Evolutionary conservation across 2,797 vertebrate genomes (phyloP).

Genomic region (Fratercula arctica): DNA sequence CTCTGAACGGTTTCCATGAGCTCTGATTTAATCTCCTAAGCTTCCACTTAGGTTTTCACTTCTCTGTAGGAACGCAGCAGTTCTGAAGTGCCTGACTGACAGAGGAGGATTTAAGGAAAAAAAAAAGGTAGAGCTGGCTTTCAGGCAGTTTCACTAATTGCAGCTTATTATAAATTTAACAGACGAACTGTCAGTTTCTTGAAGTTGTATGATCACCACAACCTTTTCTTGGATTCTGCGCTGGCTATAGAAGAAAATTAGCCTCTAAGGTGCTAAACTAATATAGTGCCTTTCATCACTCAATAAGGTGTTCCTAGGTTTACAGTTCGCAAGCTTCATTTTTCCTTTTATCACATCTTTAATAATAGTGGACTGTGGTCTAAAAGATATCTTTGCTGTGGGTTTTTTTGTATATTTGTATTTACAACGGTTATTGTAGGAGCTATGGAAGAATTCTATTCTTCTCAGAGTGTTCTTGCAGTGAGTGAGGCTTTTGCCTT

Average conservation of each 20-base stretch:
- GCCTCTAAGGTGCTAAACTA: not conserved
- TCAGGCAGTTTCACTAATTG: slow-evolving; percentile 43
- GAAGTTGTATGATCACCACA: not conserved
- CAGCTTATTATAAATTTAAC: slow-evolving; percentile 29
- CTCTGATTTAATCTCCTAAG: not conserved
- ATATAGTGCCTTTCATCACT: not conserved
- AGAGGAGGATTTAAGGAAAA: not conserved
- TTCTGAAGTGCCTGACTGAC: slow-evolving; percentile 34
- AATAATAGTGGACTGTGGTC: not conserved
- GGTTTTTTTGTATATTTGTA: not conserved
- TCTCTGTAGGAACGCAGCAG: not conserved
- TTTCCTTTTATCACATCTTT: not conserved
- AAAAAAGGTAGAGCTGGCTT: not conserved
- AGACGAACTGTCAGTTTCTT: slow-evolving; percentile 16
- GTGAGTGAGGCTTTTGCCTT: not conserved
- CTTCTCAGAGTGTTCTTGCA: not conserved
- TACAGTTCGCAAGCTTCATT: not conserved
- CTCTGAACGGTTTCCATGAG: not conserved
- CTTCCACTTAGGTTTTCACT: not conserved
- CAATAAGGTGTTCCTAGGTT: not conserved
- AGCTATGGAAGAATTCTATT: not conserved
- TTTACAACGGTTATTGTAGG: not conserved
- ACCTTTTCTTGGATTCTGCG: not conserved
- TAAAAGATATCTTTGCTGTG: not conserved
- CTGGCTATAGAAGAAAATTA: not conserved